Evolutionary conservation across 92 coral and sea anemone species (phyloP).

Genomic region (Siderastrea siderea): DNA sequence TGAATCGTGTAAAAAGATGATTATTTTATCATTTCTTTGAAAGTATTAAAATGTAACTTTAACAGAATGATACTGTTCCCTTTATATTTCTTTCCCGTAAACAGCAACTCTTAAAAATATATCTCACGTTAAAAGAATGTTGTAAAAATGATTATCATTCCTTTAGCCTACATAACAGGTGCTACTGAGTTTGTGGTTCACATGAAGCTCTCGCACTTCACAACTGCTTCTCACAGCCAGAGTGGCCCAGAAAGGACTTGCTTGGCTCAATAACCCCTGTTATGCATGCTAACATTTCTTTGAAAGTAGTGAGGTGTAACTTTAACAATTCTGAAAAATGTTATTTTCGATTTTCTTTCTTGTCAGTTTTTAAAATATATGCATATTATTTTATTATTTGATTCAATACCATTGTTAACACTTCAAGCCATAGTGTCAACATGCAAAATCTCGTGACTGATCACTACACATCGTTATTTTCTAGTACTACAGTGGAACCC

Average conservation of each 20-base stretch:
- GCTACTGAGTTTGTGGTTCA: background rate
- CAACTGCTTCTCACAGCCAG: background rate
- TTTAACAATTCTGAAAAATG: too few species aligned
- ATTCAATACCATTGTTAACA: background rate
- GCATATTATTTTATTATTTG: background rate
- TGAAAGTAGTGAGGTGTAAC: background rate
- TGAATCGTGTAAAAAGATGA: background rate
- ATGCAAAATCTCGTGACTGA: too few species aligned
- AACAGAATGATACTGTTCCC: too few species aligned
- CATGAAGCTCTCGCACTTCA: background rate
- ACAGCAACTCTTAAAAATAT: background rate
- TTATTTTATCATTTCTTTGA: too few species aligned
- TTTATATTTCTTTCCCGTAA: background rate
- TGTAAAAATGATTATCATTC: too few species aligned
- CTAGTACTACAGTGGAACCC: background rate
- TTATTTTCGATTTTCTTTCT: background rate
- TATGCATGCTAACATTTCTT: background rate
- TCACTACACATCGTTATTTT: too few species aligned
- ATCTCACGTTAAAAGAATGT: background rate
- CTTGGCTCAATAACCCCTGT: background rate
- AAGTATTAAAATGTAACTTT: too few species aligned
- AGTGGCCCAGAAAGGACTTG: too few species aligned
- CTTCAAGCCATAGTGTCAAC: background rate
- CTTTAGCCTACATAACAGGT: background rate
- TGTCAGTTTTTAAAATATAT: background rate